Percentiles rank a stretch among this genome's conserved stretches.
Conservation (phyloP, 2,797 vertebrate species). For the Fundulus diaphanus region DNA sequence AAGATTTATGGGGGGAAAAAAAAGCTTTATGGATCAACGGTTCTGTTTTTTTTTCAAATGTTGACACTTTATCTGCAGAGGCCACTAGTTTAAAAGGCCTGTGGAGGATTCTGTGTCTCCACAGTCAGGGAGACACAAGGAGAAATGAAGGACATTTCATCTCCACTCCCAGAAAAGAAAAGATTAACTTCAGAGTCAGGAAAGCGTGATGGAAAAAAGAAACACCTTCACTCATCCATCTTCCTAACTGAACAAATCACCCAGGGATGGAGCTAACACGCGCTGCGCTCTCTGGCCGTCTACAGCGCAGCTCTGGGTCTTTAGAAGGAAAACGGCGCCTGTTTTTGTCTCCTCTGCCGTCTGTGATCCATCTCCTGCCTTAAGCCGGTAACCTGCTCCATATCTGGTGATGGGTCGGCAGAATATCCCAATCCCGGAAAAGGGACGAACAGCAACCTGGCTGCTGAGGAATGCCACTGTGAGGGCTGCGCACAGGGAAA, state of each 20-base stretch:
- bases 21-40: not conserved
- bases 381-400: slow-evolving; percentile 52
- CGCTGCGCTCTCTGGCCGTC: slow-evolving; percentile 37
- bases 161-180: slow-evolving; percentile 13
- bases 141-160: slow-evolving; percentile 32
- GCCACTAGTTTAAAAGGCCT: slow-evolving; percentile 18
- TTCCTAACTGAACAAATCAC: slow-evolving; percentile 42
- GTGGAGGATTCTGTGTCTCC: slow-evolving; percentile 18
- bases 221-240: slow-evolving; percentile 44
- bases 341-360: slow-evolving; percentile 9
- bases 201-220: slow-evolving; percentile 18
- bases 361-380: slow-evolving; percentile 46
- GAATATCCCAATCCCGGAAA: slow-evolving; percentile 35
- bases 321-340: slow-evolving; percentile 19
- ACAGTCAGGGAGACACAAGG: slow-evolving; percentile 20
- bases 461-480: slow-evolving; percentile 38
- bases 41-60: slow-evolving; percentile 8
- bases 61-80: slow-evolving; percentile 9
- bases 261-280: slow-evolving; percentile 22
- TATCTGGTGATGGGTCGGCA: slow-evolving; percentile 18
- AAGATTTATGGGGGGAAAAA: no score
- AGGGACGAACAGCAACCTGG: slow-evolving; percentile 31
- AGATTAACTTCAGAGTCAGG: slow-evolving; percentile 40
- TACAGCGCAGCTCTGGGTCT: slow-evolving; percentile 26
- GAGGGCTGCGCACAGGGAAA: slow-evolving; percentile 43